Conservation (phyloP, 2,797 vertebrate genomes). For the Melanotaenia trifasciata region DNA sequence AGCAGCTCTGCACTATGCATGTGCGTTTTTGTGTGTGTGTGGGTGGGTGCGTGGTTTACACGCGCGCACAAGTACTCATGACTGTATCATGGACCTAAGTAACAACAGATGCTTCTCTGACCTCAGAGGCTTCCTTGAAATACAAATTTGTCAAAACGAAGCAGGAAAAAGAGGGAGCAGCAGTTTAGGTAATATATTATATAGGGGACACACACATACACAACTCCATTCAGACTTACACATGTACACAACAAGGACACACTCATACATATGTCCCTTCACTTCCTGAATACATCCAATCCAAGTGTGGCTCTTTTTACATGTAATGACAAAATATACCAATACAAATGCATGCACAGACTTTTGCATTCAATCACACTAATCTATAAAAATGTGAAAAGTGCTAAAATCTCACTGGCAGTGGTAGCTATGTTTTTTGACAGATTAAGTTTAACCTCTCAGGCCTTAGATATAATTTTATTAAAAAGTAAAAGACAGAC, state of each 20-base stretch:
- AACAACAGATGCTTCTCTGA: constrained; percentile 94
- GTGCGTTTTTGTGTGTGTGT: constrained; percentile 35
- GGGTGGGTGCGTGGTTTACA: constrained; percentile 15
- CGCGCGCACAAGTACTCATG: constrained; percentile 1
- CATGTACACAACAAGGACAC: constrained; percentile 5
- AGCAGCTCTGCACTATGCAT: constrained; percentile 69
- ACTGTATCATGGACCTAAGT: constrained; percentile 88
- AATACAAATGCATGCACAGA: neutral
- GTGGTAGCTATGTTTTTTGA: neutral
- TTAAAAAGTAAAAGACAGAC: too few species aligned
- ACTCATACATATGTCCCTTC: constrained; percentile 5
- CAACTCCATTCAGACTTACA: neutral
- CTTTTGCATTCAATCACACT: neutral
- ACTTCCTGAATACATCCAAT: constrained; percentile 23
- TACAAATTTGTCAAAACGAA: constrained; percentile 93
- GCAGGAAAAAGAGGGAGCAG: constrained; percentile 80
- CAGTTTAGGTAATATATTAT: constrained; percentile 87
- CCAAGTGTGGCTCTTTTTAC: constrained; percentile 25
- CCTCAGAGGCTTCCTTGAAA: constrained; percentile 95
- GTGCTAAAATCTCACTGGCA: neutral
- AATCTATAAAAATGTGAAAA: neutral
- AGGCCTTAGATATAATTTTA: too few species aligned
- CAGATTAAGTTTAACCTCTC: neutral
- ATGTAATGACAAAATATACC: constrained; percentile 29
- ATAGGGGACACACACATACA: constrained; percentile 49